A percentile compares a stretch with the other conserved stretches of the same genome.
These are phyloP conservation scores for Thaumetopoea pityocampa DNA, from an alignment of 1,140 invertebrate genomes.

Conservation along the genomic window DNA sequence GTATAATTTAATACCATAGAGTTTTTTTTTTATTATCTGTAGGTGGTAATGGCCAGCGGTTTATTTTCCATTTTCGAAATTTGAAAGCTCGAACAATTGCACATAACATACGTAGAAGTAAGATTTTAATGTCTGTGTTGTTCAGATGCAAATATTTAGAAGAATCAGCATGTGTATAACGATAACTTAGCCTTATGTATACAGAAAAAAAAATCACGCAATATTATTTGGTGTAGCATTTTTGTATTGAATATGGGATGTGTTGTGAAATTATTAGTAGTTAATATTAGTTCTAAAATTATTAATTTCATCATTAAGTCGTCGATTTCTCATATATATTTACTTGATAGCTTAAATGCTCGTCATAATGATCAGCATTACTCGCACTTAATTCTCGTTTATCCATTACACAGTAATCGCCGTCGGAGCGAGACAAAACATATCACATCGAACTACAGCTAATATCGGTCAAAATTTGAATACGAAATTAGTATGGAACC, in stretches of 20 bases:
- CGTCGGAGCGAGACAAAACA: too few relatives aligned
- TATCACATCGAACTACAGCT: too few relatives aligned
- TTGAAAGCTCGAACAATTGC: constrained; percentile 49
- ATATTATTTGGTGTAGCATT: constrained; percentile 46
- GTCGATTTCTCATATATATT: too few relatives aligned
- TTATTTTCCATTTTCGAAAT: constrained; percentile 13
- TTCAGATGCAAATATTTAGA: constrained; percentile 75
- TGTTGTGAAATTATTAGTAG: too few relatives aligned
- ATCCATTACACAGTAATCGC: too few relatives aligned
- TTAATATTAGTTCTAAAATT: too few relatives aligned
- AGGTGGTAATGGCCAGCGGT: constrained; percentile 17
- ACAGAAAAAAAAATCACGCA: constrained; percentile 39
- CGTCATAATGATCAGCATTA: too few relatives aligned
- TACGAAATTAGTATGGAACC: too few relatives aligned
- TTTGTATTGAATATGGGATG: constrained; percentile 41
- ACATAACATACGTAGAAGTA: constrained; percentile 56
- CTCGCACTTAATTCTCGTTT: too few relatives aligned
- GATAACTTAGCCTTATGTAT: constrained; percentile 57
- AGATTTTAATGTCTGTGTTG: constrained; percentile 72
- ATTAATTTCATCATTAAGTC: too few relatives aligned
- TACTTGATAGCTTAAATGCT: too few relatives aligned
- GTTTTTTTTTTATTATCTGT: constrained; percentile 25
- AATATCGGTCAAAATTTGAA: too few relatives aligned
- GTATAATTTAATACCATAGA: constrained; percentile 40
- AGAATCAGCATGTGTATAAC: constrained; percentile 70